A percentile compares a stretch with the other conserved stretches of the same genome.
These are phyloP conservation scores for Eidolon helvum DNA, from an alignment of 2,113 vertebrate genomes.

Conservation along the genomic window DNA sequence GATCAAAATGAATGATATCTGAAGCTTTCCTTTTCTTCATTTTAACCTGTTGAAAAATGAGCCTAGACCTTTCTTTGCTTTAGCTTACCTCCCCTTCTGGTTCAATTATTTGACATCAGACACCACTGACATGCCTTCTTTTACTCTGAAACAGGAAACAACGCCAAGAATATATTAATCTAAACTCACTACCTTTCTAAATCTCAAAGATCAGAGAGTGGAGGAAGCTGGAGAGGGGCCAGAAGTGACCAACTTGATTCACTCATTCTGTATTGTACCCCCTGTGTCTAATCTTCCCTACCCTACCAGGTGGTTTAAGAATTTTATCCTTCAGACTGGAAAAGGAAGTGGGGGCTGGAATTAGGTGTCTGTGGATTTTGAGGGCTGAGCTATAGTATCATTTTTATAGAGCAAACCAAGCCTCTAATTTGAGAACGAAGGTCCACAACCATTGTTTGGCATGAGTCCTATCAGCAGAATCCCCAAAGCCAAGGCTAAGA, in stretches of 20 bases:
- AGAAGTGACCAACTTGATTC: constrained; percentile 2
- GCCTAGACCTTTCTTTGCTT: constrained; percentile 30
- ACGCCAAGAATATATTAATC: constrained; percentile 38
- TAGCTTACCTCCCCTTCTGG: constrained; percentile 3
- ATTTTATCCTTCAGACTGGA: background rate
- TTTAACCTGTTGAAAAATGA: constrained; percentile 59
- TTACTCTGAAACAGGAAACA: constrained; percentile 65
- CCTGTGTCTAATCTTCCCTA: background rate
- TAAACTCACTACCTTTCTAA: background rate
- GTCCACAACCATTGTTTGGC: background rate
- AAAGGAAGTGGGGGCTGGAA: constrained; percentile 34
- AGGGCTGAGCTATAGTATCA: background rate
- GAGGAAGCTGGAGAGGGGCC: constrained; percentile 58
- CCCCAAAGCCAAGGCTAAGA: background rate
- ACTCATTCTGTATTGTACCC: background rate
- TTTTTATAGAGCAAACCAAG: background rate
- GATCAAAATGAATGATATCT: constrained; percentile 51
- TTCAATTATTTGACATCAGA: constrained; percentile 74
- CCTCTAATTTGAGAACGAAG: constrained; percentile 6
- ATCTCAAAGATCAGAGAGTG: constrained; percentile 44
- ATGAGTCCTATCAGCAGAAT: constrained; percentile 39
- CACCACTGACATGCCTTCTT: constrained; percentile 29
- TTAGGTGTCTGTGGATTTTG: background rate
- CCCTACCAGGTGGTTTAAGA: background rate
- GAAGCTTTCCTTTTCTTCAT: constrained; percentile 48